Base-by-base conservation (phyloP, 2,888 invertebrate species). In the Epinotia brunnichana region DNA sequence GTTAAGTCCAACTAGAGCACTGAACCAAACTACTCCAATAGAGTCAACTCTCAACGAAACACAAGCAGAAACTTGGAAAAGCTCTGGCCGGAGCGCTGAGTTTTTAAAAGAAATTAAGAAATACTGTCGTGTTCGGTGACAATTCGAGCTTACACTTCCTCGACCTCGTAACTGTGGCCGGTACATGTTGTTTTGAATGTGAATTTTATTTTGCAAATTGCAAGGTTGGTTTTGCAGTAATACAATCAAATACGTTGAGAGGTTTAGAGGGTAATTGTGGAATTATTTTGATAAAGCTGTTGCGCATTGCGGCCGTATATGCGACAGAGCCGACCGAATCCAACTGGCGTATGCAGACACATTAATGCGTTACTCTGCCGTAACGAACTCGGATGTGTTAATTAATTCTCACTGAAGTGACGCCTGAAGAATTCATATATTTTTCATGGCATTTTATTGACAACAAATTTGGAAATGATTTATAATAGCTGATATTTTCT, bases 281-380 rank as follows among this genome's bases (percentile, higher is more conserved):
- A 11, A 66, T 72, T 68, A 72, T 62, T 61, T 61, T 67, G 61
- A 72, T 56, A 56, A 67, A 72, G 72, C 51, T 68, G 67, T 72
- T 72, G 72, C 72, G 72, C 72, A 72, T 24, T 72, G 72, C 72
- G 72, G 67, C 54, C 44, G 29, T 29, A 54, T 67, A 72, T 72
- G 67, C 72, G 72, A 72, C 67, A 66, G 19, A 13, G 54, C n/a
- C 54, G 17, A 51, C 19, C 62, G 29, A 24, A 29, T 53, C 29
- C 11, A 15, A 54, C 63, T 17, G 39, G 53, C 60, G 48, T 56
- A 48, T 44, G 60, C 48, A n/a, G 60, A 39, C 63, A 70, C 24
- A 53, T 67, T 61, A 56, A 61, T 44, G 54, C 56, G 56, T 44
- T 48, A 39, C 59, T 44, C 19, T 53, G 10, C 35, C 51, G 56